Evolutionary conservation across 2,888 invertebrate genomes (phyloP).

Genomic region (Thera britannica): DNA sequence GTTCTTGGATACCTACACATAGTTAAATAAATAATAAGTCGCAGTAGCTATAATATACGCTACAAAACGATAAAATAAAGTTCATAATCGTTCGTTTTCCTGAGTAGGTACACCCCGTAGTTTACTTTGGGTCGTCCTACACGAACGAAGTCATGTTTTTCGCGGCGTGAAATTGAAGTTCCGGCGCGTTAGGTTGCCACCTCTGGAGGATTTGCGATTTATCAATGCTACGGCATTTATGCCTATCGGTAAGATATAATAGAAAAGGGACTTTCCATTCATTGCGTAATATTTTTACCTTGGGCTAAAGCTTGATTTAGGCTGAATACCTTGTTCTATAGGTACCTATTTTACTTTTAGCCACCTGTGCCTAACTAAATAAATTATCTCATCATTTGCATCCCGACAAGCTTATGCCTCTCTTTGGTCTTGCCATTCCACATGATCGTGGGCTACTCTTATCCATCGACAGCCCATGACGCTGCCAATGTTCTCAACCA

Average conservation of each 20-base stretch:
- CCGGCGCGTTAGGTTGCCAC: slow-evolving; percentile 41
- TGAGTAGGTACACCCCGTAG: neutral
- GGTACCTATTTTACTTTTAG: neutral
- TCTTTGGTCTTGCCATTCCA: too few species aligned
- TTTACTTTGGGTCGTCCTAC: slow-evolving; percentile 36
- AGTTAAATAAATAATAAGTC: too few species aligned
- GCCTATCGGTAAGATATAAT: slow-evolving; percentile 4
- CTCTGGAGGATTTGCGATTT: slow-evolving; percentile 43
- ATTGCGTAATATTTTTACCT: slow-evolving; percentile 13
- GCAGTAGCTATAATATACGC: too few species aligned
- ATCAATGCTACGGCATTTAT: slow-evolving; percentile 26
- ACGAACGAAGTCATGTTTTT: slow-evolving; percentile 41
- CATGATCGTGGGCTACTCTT: too few species aligned
- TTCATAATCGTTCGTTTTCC: neutral
- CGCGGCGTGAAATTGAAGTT: slow-evolving; percentile 55
- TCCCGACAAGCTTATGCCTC: too few species aligned
- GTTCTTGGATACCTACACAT: too few species aligned
- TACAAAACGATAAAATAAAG: too few species aligned
- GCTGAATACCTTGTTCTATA: neutral
- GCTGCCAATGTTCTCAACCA: too few species aligned
- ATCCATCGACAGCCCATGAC: too few species aligned
- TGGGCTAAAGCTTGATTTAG: slow-evolving; percentile 10
- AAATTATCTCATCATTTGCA: too few species aligned
- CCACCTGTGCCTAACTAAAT: neutral
- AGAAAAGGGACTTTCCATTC: slow-evolving; percentile 3